Percentiles rank a stretch among this genome's conserved stretches.
phyloP scores from a whole-genome alignment of 2,888 invertebrate genomes.

The Drosophila neotestacea region DNA sequence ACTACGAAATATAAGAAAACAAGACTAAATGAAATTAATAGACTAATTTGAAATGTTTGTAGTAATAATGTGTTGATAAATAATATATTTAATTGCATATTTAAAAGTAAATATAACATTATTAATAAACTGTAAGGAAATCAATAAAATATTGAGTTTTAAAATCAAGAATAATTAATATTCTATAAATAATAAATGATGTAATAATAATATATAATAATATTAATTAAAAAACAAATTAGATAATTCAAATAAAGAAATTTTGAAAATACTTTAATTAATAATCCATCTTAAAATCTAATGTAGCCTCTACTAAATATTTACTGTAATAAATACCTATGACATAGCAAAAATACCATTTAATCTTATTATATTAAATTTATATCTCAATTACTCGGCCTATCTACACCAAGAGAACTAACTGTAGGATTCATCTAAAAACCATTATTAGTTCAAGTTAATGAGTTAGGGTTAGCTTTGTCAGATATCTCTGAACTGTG shows the following conservation, averaged over 20 bases:
- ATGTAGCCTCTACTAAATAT: background rate
- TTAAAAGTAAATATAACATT: background rate
- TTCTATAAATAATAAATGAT: background rate
- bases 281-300: no score
- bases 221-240: no score
- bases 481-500: background rate
- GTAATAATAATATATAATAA: background rate
- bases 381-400: background rate
- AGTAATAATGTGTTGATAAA: background rate
- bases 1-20: background rate
- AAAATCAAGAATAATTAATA: background rate
- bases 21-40: background rate
- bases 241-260: no score
- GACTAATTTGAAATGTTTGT: background rate
- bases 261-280: no score
- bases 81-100: background rate
- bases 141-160: background rate
- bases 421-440: background rate
- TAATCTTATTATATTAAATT: background rate
- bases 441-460: background rate
- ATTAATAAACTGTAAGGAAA: background rate
- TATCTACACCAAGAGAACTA: background rate
- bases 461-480: background rate
- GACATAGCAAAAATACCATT: background rate
- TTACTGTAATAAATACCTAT: background rate